These are phyloP conservation scores for Xanthorhoe designata DNA, from an alignment of 2,888 invertebrate species.

Conservation along the genomic window DNA sequence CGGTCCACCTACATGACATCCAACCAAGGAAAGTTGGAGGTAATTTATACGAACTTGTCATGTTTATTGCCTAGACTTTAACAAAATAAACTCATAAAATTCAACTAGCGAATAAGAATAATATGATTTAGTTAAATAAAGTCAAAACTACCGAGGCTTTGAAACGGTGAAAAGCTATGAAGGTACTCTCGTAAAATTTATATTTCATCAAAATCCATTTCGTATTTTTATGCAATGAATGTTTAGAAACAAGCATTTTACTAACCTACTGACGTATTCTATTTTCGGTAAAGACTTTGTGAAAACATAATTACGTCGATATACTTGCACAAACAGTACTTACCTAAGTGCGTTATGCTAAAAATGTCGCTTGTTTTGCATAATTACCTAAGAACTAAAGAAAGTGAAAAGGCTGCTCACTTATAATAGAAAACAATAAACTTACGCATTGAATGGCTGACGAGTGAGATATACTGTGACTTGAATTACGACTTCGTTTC, in stretches of 20 bases:
- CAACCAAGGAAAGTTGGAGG: background rate
- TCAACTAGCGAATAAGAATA: too few relatives aligned
- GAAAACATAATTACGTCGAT: too few relatives aligned
- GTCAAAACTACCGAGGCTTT: too few relatives aligned
- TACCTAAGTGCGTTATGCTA: background rate
- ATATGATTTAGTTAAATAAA: too few relatives aligned
- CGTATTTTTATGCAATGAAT: too few relatives aligned
- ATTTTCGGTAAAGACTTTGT: too few relatives aligned
- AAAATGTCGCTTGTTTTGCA: constrained; percentile 14
- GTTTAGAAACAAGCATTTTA: too few relatives aligned
- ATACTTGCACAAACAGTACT: background rate
- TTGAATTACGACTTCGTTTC: background rate
- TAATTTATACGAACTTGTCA: background rate
- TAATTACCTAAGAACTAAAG: constrained; percentile 18
- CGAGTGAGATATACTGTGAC: background rate
- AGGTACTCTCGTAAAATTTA: too few relatives aligned
- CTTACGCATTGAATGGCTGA: constrained; percentile 1
- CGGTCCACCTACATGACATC: background rate
- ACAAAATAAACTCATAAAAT: too few relatives aligned
- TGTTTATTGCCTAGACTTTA: background rate
- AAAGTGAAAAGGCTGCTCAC: constrained; percentile 19
- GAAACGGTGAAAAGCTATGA: too few relatives aligned
- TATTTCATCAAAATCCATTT: too few relatives aligned
- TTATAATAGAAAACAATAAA: constrained; percentile 18
- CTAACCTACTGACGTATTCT: too few relatives aligned